A percentile compares a stretch with the other conserved stretches of the same genome.
Conservation (phyloP, 2,888 invertebrate genomes). For the Schizaphis graminum region DNA sequence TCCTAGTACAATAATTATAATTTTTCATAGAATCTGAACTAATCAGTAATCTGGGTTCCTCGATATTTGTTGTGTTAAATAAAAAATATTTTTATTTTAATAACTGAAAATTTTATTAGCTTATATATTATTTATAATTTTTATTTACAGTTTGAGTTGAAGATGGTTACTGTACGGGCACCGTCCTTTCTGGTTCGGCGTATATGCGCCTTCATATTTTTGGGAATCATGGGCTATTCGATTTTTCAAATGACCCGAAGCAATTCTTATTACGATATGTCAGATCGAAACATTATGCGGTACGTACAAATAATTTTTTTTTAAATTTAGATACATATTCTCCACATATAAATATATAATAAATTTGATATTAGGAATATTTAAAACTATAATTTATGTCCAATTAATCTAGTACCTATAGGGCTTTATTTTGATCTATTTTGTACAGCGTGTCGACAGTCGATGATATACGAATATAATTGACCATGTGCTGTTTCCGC, state of each 20-base stretch:
- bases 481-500: too few species aligned
- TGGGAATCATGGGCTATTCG: conserved; percentile 58
- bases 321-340: background rate
- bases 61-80: background rate
- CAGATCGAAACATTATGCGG: conserved; percentile 53
- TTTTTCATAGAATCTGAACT: background rate
- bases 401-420: background rate
- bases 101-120: background rate
- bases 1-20: background rate
- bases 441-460: background rate
- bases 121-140: background rate
- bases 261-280: conserved; percentile 49
- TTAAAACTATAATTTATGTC: background rate
- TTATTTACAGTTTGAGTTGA: background rate
- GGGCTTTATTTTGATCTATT: background rate
- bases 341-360: too few species aligned
- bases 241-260: conserved; percentile 60
- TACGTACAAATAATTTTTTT: conserved; percentile 43
- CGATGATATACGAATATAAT: background rate
- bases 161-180: conserved; percentile 56
- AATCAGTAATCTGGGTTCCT: too few species aligned
- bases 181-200: conserved; percentile 54
- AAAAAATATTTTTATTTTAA: background rate
- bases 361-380: background rate
- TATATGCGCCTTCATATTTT: conserved; percentile 36